These are phyloP conservation scores for Cheilosia pagana DNA, from an alignment of 2,888 invertebrate species.

Conservation along the genomic window DNA sequence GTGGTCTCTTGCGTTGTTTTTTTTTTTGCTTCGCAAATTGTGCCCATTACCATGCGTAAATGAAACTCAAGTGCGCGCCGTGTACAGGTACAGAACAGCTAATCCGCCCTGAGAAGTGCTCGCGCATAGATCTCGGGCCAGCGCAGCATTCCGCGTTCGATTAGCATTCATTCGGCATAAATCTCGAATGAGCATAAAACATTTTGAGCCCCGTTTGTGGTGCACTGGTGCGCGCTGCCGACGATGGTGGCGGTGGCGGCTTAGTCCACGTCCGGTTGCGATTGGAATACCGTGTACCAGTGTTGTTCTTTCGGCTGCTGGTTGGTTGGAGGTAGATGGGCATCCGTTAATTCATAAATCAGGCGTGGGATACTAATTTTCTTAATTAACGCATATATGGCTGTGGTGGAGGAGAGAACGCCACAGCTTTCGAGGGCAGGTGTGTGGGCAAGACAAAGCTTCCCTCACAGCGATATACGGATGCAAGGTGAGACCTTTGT, in stretches of 20 bases:
- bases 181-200: conserved; percentile 73
- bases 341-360: conserved; percentile 79
- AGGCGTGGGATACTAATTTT: conserved; percentile 80
- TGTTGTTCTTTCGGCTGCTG: conserved; percentile 9
- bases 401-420: background rate
- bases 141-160: conserved; percentile 70
- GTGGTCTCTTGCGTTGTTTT: conserved; percentile 4
- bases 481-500: conserved; percentile 69
- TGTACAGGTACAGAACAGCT: conserved; percentile 36
- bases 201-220: conserved; percentile 60
- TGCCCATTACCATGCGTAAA: conserved; percentile 73
- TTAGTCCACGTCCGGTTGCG: conserved; percentile 66
- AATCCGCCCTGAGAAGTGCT: conserved; percentile 62
- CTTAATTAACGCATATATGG: conserved; percentile 80
- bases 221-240: conserved; percentile 16
- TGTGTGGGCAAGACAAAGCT: conserved; percentile 2
- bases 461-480: conserved; percentile 36
- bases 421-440: conserved; percentile 36
- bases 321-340: conserved; percentile 38
- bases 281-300: conserved; percentile 61
- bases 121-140: conserved; percentile 57
- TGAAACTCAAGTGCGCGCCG: conserved; percentile 60
- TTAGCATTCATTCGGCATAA: conserved; percentile 74
- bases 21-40: conserved; percentile 58
- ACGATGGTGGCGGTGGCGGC: conserved; percentile 25